phyloP scores from a whole-genome alignment of 30 jellyfish, hydroid and myxozoan species.

The Chrysaora quinquecirrha region DNA sequence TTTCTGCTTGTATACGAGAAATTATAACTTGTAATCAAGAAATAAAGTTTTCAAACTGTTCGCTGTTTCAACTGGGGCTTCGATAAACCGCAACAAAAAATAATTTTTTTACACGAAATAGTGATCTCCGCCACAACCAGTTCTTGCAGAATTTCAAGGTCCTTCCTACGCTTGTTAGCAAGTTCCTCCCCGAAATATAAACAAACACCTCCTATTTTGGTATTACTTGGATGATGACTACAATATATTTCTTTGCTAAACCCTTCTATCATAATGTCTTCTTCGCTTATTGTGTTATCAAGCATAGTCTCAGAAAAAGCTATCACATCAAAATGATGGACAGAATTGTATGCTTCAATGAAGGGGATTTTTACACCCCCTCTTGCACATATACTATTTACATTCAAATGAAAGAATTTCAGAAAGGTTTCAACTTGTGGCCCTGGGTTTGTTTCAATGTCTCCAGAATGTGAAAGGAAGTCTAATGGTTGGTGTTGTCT shows the following conservation, averaged over 20 bases:
- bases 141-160: conserved; percentile 29
- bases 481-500: background rate
- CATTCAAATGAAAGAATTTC: conserved; percentile 49
- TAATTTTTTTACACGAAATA: conserved; percentile 17
- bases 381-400: conserved; percentile 55
- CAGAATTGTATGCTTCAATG: conserved; percentile 42
- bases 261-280: conserved; percentile 3
- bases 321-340: conserved; percentile 31
- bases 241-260: conserved; percentile 12
- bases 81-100: conserved; percentile 26
- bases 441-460: conserved; percentile 22
- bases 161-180: conserved; percentile 20
- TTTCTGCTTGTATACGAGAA: conserved; percentile 14
- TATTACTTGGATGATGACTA: conserved; percentile 20
- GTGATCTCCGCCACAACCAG: conserved; percentile 41
- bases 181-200: conserved; percentile 12
- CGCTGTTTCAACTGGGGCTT: conserved; percentile 44
- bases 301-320: conserved; percentile 32
- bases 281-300: background rate
- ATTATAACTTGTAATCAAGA: background rate
- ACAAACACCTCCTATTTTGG: conserved; percentile 17
- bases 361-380: conserved; percentile 22
- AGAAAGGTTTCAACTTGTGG: conserved; percentile 3
- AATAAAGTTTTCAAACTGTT: conserved; percentile 14
- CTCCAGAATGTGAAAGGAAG: conserved; percentile 20